Evolutionary conservation across 2,888 invertebrate genomes (phyloP).

Genomic region (Emmelina monodactyla): DNA sequence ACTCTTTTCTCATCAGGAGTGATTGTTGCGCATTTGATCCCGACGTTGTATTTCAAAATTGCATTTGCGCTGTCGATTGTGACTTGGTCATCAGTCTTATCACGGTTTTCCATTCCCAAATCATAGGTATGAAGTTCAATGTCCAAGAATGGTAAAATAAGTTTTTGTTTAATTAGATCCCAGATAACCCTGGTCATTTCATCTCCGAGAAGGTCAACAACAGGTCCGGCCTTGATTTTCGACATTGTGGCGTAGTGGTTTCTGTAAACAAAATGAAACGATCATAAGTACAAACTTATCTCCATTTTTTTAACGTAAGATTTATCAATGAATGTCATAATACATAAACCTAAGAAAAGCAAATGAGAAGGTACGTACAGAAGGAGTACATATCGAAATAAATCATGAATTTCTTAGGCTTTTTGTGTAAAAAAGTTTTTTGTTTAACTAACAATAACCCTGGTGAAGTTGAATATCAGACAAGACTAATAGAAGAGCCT

Average conservation of each 20-base stretch:
- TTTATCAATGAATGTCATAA: neutral
- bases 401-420: too few species aligned
- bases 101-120: conserved; percentile 93
- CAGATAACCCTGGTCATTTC: conserved; percentile 98
- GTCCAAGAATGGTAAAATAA: conserved; percentile 95
- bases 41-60: conserved; percentile 96
- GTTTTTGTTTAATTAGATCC: conserved; percentile 96
- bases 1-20: conserved; percentile 98
- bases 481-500: too few species aligned
- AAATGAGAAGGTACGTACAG: neutral
- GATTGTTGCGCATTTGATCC: conserved; percentile 98
- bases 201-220: conserved; percentile 93
- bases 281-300: conserved; percentile 6
- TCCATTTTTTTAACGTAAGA: neutral
- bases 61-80: conserved; percentile 97
- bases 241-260: conserved; percentile 52
- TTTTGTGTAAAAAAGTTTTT: too few species aligned
- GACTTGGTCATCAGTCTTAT: conserved; percentile 93
- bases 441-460: too few species aligned
- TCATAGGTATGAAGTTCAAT: conserved; percentile 94
- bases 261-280: conserved; percentile 21
- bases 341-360: neutral
- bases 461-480: too few species aligned
- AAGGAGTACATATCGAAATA: too few species aligned
- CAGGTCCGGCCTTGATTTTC: conserved; percentile 83